Conservation (phyloP, 2,113 vertebrate genomes). For the Puntigrus tetrazona region DNA sequence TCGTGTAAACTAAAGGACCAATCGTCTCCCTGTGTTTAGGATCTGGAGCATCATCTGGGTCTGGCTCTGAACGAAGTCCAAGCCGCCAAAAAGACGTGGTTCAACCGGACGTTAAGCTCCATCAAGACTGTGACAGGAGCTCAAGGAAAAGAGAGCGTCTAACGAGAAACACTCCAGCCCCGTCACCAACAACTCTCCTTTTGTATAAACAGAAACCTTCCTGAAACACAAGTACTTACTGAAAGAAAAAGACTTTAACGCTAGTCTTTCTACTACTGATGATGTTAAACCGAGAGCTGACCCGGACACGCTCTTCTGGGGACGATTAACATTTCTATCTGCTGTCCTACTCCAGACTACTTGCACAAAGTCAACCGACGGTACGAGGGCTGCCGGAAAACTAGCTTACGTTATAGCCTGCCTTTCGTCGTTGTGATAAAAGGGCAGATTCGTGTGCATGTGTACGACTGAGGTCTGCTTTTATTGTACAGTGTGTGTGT, state of each 20-base stretch:
- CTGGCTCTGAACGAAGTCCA: constrained; percentile 95
- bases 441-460: too few species aligned
- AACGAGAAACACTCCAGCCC: constrained; percentile 66
- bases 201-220: constrained; percentile 64
- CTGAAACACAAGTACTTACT: constrained; percentile 60
- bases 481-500: too few species aligned
- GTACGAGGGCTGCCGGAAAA: constrained; percentile 74
- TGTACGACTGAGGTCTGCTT: too few species aligned
- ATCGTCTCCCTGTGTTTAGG: constrained; percentile 71
- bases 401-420: not conserved
- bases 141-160: constrained; percentile 96
- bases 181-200: constrained; percentile 48
- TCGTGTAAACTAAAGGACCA: too few species aligned
- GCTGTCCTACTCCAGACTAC: constrained; percentile 70
- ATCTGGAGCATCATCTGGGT: constrained; percentile 95
- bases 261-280: constrained; percentile 89
- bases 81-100: constrained; percentile 99
- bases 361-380: constrained; percentile 75
- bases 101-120: constrained; percentile 97
- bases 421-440: not conserved
- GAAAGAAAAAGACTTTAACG: constrained; percentile 67
- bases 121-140: constrained; percentile 97
- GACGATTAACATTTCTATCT: constrained; percentile 70
- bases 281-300: constrained; percentile 75
- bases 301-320: constrained; percentile 57